A percentile compares a stretch with the other conserved stretches of the same genome.
These are phyloP conservation scores for Artemisiospiza belli DNA, from an alignment of 2,113 vertebrate species.

Conservation along the genomic window DNA sequence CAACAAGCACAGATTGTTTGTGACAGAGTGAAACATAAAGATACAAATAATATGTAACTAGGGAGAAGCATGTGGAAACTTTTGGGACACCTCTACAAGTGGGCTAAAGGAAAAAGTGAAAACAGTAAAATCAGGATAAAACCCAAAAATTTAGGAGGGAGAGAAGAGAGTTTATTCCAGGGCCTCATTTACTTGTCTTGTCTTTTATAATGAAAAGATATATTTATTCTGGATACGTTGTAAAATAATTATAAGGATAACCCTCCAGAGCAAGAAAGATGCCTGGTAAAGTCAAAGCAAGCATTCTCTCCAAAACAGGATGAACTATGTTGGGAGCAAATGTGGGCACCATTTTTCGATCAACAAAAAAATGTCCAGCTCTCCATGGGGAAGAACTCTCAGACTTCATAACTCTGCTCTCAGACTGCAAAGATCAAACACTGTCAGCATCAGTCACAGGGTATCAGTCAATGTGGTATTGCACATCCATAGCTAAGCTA, in stretches of 20 bases:
- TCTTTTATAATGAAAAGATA: neutral
- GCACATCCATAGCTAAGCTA: neutral
- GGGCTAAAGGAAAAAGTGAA: neutral
- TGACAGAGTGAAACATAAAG: neutral
- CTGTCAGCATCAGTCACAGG: neutral
- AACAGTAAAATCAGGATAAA: neutral
- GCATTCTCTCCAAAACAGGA: rapidly evolving
- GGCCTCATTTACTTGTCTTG: neutral
- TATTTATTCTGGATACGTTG: neutral
- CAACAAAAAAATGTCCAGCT: neutral
- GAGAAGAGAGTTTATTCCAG: neutral
- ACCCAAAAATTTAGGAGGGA: neutral
- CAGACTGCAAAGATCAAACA: neutral
- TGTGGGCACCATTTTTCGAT: rapidly evolving
- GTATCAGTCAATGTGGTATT: neutral
- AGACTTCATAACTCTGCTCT: neutral
- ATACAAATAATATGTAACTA: neutral
- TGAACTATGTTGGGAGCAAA: neutral
- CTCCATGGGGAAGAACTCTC: neutral
- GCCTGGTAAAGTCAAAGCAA: neutral
- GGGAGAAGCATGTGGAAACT: neutral
- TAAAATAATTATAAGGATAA: neutral
- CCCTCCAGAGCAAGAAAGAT: neutral
- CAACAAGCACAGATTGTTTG: neutral
- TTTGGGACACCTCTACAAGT: neutral